Base-by-base conservation (phyloP, 2,888 invertebrate species). In the Thereva nobilitata region DNA sequence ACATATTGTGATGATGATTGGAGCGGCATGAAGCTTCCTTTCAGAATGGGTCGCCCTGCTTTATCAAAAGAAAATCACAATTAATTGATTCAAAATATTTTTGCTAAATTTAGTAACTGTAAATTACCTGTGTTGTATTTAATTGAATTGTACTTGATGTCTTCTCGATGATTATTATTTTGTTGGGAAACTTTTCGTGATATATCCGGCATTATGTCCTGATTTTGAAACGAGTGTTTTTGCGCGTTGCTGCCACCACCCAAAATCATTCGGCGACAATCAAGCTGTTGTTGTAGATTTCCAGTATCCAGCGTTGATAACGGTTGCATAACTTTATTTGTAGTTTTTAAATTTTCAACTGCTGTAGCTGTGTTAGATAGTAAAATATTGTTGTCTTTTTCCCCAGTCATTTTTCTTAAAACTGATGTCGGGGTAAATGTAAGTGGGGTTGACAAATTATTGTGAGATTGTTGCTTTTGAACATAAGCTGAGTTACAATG, bases 371-470 rank as follows among this genome's bases (percentile, higher is more conserved):
- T 67, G 49, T 68, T 67, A 66, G 71, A 44, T 57, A 68, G 44
- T 50, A 72, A 52, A 38, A 70, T 54, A 34, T 23, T 23, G 23
- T 85, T 85, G 72, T 93, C 92, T 78, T 92, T 93, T 74, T 93
- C 93, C 2, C 93, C 93, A 5, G 94, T 95, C 94, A 95, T 94
- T 83, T 95, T 95, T 70, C 95, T 87, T 76, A 96, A 84, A 69
- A 96, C 95, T 70, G 95, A 93, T 40, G 95, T 96, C 68, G 96
- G 95, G 0, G 94, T 96, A 82, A 95, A 95, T 34, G 93, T 90
- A 73, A 92, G 85, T n/a, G 91, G 91, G 38, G 88, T 87, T 9
- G 87, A 88, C 12, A 87, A 87, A 70, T 77, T 77, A 34, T 72
- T 73, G 59, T 76, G 78, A 10, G 79, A 73, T 42, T 71, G 63